phyloP scores from a whole-genome alignment of 2,888 invertebrate species.

The Noctua pronuba region DNA sequence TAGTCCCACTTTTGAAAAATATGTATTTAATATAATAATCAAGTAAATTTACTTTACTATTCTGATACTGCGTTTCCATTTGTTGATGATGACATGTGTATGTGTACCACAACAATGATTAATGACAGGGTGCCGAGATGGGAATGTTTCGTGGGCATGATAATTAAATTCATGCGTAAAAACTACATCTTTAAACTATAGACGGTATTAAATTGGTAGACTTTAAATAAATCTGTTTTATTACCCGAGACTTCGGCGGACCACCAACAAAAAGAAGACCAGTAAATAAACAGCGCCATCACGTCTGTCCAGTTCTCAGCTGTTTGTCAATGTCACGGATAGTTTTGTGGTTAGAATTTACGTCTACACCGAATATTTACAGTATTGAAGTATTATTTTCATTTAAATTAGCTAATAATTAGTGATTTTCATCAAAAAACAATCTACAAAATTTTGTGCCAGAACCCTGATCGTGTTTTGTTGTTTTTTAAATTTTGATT shows the following conservation, averaged over 20 bases:
- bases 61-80: no score
- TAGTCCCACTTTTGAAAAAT: no score
- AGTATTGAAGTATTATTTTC: constrained; percentile 19
- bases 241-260: not conserved
- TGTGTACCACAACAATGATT: no score
- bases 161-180: no score
- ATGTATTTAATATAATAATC: no score
- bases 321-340: constrained; percentile 50
- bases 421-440: constrained; percentile 10
- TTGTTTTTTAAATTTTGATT: constrained; percentile 28
- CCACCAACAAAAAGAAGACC: not conserved
- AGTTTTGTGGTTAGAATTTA: constrained; percentile 26
- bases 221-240: not conserved
- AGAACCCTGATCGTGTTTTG: constrained; percentile 38
- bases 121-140: no score
- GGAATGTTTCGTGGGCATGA: no score
- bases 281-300: constrained; percentile 15
- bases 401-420: not conserved
- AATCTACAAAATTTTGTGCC: not conserved
- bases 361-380: not conserved
- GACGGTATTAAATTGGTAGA: no score
- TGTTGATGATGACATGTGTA: no score
- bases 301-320: constrained; percentile 35
- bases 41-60: no score
- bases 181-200: not conserved